phyloP scores from a whole-genome alignment of 92 coral and sea anemone genomes.

The Porites divaricata region DNA sequence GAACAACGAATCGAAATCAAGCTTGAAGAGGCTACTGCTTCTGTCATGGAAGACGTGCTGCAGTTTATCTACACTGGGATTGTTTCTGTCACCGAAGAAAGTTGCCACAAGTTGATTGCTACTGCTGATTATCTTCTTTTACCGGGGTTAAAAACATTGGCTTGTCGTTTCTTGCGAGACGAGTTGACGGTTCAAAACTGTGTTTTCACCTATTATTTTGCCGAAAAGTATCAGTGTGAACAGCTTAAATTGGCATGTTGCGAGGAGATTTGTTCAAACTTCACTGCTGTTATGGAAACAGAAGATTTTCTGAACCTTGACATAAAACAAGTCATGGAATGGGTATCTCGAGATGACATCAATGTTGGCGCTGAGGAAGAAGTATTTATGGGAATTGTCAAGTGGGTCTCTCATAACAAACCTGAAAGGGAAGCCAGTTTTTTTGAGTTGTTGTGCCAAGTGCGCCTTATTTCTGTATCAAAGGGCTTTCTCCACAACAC shows the following conservation, averaged over 20 bases:
- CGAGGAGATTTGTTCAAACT: neutral
- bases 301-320: slow-evolving; percentile 5
- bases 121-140: slow-evolving; percentile 5
- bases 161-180: neutral
- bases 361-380: slow-evolving; percentile 4
- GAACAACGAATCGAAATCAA: neutral
- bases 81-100: neutral
- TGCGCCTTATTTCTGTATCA: neutral
- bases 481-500: neutral
- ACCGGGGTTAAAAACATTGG: slow-evolving; percentile 10
- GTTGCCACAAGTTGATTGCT: neutral
- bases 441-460: neutral
- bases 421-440: neutral
- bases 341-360: slow-evolving; percentile 10
- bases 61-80: neutral
- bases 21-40: slow-evolving; percentile 2
- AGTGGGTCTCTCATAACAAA: slow-evolving; percentile 11
- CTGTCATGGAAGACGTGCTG: slow-evolving; percentile 2
- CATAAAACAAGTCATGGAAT: neutral
- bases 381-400: neutral
- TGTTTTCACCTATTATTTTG: slow-evolving; percentile 1
- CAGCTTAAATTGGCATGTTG: neutral
- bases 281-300: neutral
- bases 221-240: slow-evolving; percentile 4
- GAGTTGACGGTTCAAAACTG: neutral